Base-by-base conservation (phyloP, 2,113 vertebrate genomes). In the Garra rufa region DNA sequence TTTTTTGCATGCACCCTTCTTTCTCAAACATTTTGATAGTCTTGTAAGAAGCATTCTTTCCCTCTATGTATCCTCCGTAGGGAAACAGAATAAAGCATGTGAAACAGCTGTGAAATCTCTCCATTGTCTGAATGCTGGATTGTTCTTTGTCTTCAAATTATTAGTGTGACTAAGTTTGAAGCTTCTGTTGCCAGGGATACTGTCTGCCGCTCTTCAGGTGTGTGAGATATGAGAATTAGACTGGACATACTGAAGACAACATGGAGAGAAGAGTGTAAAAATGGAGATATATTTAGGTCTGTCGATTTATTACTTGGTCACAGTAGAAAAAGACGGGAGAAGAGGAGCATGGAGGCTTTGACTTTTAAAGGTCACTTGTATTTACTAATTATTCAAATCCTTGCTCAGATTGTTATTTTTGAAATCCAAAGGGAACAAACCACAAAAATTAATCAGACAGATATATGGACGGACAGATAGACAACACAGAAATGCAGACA, bases 41-140 rank as follows among this genome's bases (percentile, higher is more conserved):
- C 34, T 24, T 82, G 59, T 73, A 84, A 13, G 26, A 34, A 82
- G 41, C 34, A 69, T 44, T 82, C 57, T 77, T 38, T 84, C 46
- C 65, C 76, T 75, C 73, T 84, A 55, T 70, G 44, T 82, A 70
- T 82, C 26, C 44, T 48, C 63, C 26, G 3, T 41, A 43, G 34
- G 50, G 71, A 78, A 85, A 46, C 6, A 0, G 26, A 88, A 88
- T 84, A 86, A 88, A 82, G 70, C 28, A 41, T 80, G 67, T 41
- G 34, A 70, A 70, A 70, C 34, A n/a, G 34, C 43, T 38, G 43
- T 34, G 59, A 19, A 50, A 19, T 57, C 5, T 76, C 11, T 78
- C 15, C 21, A 6, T 74, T 43, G 41, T 28, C 67, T 79, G 57
- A 52, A 19, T 26, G 14, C 24, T 13, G 19, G 21, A 43, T 10